Base-by-base conservation (phyloP, 2,113 vertebrate genomes). In the Pygoscelis antarcticus region DNA sequence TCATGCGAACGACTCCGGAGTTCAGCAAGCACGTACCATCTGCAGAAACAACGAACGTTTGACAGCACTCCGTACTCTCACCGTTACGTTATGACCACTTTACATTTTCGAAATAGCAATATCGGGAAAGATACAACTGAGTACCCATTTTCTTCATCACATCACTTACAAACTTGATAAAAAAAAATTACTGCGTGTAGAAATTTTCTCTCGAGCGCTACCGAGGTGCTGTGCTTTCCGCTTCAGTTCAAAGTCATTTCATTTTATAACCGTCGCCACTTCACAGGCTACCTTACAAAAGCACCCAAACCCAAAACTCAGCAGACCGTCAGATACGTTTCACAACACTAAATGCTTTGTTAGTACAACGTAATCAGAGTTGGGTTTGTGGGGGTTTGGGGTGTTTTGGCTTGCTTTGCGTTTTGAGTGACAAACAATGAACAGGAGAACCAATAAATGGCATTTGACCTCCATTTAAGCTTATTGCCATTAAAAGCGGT, bases 11-110 rank as follows among this genome's bases (percentile, higher is more conserved):
- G 72, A 99, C 95, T 97, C 99, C 99, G 34, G 98, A 98, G 95
- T 94, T 99, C 90, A 99, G 98, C 95, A 99, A 98, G 95, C 99
- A 99, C 23, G 98, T 99, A 49, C 98, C 99, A 98, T 99, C 99
- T 99, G 96, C 55, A 97, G 97, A 61, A 69, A 84, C 22, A 93
- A 90, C 42, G 55, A 91, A 91, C 0, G 0, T 29, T 34, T 66
- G 30, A 78, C 55, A 94, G 4, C 29, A 10, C 58, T 40, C n/a
- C 40, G 13, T 9, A 83, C 21, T 52, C 22, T 57, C n/a, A 22
- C 38, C 60, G 27, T 32, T 22, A 30, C 2, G 13, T 69, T 15
- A 42, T 2, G 9, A 62, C 10, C 51, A 58, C 0, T 10, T 83
- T 2, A 26, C 26, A 16, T 20, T 58, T 47, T 46, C 13, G 3